A percentile compares a stretch with the other conserved stretches of the same genome.
Conservation (phyloP, 2,797 vertebrate genomes). For the Cygnus olor region DNA sequence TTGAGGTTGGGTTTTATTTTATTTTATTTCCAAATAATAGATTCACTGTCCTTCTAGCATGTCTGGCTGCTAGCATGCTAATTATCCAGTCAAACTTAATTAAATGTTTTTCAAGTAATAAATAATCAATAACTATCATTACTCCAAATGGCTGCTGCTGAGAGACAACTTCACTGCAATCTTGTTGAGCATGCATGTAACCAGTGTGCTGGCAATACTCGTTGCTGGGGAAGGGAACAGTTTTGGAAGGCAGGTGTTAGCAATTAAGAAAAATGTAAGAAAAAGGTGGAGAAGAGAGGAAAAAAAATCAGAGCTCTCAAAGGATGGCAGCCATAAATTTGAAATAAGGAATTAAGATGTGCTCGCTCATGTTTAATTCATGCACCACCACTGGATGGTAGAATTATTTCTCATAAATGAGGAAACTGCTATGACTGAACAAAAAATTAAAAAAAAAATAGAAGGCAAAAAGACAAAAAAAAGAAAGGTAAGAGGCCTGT, state of each 20-base stretch:
- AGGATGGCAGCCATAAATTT: neutral
- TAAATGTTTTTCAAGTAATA: conserved; percentile 38
- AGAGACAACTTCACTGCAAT: neutral
- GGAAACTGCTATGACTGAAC: neutral
- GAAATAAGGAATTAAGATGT: conserved; percentile 43
- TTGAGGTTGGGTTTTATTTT: neutral
- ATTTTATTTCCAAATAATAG: neutral
- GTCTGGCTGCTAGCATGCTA: neutral
- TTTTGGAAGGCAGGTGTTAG: neutral
- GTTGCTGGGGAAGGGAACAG: neutral
- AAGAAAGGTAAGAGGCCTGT: neutral
- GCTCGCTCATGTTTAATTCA: conserved; percentile 51
- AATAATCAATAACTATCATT: conserved; percentile 30
- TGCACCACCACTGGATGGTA: neutral
- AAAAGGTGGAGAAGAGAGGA: neutral
- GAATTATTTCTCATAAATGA: neutral
- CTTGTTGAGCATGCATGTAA: neutral
- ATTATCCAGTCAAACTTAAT: conserved; percentile 34
- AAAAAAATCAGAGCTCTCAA: neutral
- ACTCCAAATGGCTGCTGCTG: neutral
- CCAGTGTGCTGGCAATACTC: neutral
- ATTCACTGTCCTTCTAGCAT: neutral
- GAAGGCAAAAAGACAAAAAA: neutral
- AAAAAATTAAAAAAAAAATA: neutral
- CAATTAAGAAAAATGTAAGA: neutral